Evolutionary conservation across 1,140 invertebrate genomes (phyloP).

Genomic region (Listronotus oregonensis): DNA sequence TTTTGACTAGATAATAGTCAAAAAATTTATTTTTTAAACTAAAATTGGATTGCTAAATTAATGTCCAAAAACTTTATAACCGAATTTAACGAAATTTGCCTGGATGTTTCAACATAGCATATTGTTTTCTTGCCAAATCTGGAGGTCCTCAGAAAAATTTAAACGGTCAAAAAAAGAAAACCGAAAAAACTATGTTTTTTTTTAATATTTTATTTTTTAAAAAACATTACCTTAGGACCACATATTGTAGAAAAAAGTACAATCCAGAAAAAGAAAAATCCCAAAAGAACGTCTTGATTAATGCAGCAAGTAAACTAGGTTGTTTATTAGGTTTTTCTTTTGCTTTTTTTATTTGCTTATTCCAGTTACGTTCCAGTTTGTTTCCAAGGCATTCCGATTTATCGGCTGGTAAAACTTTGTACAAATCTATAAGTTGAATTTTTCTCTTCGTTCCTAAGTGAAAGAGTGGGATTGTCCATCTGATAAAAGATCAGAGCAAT

Average conservation of each 20-base stretch:
- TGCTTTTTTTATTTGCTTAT: slow-evolving; percentile 51
- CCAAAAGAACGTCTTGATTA: slow-evolving; percentile 56
- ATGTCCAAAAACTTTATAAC: too few relatives aligned
- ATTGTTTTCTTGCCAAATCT: too few relatives aligned
- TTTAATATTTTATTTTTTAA: too few relatives aligned
- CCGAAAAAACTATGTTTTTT: too few relatives aligned
- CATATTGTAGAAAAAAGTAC: slow-evolving; percentile 53
- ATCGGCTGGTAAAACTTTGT: slow-evolving; percentile 42
- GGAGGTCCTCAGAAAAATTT: too few relatives aligned
- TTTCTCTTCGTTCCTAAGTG: slow-evolving; percentile 42
- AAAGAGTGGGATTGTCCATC: slow-evolving; percentile 49
- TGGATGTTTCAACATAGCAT: too few relatives aligned
- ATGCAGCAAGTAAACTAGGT: slow-evolving; percentile 55
- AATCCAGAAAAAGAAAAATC: slow-evolving; percentile 57
- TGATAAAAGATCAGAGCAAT: slow-evolving; percentile 41
- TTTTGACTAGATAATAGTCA: too few relatives aligned
- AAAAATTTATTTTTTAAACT: too few relatives aligned
- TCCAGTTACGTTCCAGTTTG: slow-evolving; percentile 60
- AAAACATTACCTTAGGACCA: slow-evolving; percentile 57
- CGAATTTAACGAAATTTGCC: too few relatives aligned
- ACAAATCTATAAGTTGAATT: slow-evolving; percentile 47
- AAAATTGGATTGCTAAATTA: too few relatives aligned
- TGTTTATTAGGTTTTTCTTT: slow-evolving; percentile 35
- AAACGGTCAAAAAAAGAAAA: too few relatives aligned
- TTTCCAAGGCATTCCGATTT: slow-evolving; percentile 56